Percentiles rank a stretch among this genome's conserved stretches.
Conservation (phyloP, 2,113 vertebrate species). For the Rhinolophus ferrumequinum region DNA sequence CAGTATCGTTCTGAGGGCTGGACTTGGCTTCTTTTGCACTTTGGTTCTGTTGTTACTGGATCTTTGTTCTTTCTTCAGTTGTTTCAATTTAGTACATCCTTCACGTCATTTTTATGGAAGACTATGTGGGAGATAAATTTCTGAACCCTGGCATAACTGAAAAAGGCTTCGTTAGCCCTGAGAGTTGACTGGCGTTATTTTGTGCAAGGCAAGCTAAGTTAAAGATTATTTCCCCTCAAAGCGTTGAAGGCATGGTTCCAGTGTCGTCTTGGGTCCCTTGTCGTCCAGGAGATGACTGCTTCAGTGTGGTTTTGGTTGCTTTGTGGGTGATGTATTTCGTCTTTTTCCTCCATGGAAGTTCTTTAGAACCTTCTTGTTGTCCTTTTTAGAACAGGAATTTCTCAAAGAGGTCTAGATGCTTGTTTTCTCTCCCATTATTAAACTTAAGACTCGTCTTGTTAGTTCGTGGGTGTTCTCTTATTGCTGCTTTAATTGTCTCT, state of each 20-base stretch:
- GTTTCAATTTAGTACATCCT: neutral
- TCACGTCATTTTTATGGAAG: neutral
- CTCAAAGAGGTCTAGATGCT: neutral
- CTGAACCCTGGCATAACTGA: neutral
- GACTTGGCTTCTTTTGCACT: neutral
- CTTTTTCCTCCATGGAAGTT: neutral
- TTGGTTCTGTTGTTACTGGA: neutral
- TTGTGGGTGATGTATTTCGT: neutral
- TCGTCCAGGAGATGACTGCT: neutral
- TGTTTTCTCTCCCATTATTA: neutral
- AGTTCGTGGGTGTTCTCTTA: neutral
- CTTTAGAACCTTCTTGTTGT: neutral
- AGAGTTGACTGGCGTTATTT: neutral
- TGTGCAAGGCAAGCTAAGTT: neutral
- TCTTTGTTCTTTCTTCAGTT: neutral
- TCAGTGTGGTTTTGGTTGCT: neutral
- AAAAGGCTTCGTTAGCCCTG: neutral
- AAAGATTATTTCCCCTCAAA: neutral
- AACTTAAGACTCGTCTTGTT: neutral
- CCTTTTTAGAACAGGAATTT: neutral
- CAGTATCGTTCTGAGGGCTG: neutral
- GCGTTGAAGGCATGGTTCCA: neutral
- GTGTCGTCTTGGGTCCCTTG: neutral
- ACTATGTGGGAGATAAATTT: neutral
- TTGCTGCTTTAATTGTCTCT: neutral